Evolutionary conservation across 1,140 invertebrate species (phyloP).

Genomic region (Halictus rubicundus): DNA sequence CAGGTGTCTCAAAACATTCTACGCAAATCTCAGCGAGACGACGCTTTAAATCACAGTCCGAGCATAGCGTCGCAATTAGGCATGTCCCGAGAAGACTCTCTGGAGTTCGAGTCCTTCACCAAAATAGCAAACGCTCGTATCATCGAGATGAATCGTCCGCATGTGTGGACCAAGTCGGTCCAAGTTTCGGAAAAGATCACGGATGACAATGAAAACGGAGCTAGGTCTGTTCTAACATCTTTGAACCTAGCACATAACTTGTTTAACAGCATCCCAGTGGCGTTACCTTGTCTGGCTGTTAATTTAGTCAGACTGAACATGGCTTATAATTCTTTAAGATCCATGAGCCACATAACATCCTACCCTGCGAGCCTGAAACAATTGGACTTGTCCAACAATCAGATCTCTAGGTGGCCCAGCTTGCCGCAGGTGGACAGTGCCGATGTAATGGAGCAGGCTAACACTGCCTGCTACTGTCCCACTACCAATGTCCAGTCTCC

Average conservation of each 20-base stretch:
- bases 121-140: slow-evolving; percentile 76
- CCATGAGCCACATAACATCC: slow-evolving; percentile 93
- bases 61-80: slow-evolving; percentile 69
- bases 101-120: slow-evolving; percentile 77
- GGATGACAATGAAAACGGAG: slow-evolving; percentile 77
- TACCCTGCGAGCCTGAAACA: slow-evolving; percentile 94
- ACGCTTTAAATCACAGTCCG: slow-evolving; percentile 69
- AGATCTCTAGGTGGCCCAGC: slow-evolving; percentile 93
- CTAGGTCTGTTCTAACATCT: slow-evolving; percentile 84
- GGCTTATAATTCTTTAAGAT: slow-evolving; percentile 92
- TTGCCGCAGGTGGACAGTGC: slow-evolving; percentile 86
- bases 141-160: slow-evolving; percentile 84
- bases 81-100: slow-evolving; percentile 73
- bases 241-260: slow-evolving; percentile 96
- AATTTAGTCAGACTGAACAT: slow-evolving; percentile 93
- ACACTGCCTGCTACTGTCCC: slow-evolving; percentile 85
- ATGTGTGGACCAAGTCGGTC: slow-evolving; percentile 86
- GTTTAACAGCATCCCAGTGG: slow-evolving; percentile 91
- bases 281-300: slow-evolving; percentile 93
- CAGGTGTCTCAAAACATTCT: slow-evolving; percentile 73
- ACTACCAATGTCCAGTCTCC: slow-evolving; percentile 76
- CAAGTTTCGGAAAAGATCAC: slow-evolving; percentile 86
- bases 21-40: slow-evolving; percentile 67
- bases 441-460: slow-evolving; percentile 83
- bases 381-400: slow-evolving; percentile 96